phyloP scores from a whole-genome alignment of 2,888 invertebrate genomes.

The Drosophila nigricruria region DNA sequence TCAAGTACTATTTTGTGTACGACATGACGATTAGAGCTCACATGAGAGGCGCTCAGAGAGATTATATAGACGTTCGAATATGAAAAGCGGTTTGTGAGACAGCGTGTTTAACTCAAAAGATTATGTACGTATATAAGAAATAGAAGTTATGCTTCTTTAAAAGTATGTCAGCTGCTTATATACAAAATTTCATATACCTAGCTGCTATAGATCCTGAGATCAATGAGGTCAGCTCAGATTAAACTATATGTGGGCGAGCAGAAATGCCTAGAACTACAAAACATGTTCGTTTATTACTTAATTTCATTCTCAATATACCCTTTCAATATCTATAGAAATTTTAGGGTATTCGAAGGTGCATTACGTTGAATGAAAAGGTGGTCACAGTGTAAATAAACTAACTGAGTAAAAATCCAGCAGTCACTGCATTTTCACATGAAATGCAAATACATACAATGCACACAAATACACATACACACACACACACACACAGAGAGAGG shows the following conservation, averaged over 20 bases:
- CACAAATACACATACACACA: constrained; percentile 21
- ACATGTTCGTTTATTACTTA: too few relatives aligned
- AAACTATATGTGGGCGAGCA: too few relatives aligned
- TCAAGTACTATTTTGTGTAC: too few relatives aligned
- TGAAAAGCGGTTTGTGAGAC: too few relatives aligned
- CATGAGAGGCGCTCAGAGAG: not conserved
- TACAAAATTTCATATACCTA: not conserved
- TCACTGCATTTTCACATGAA: constrained; percentile 32
- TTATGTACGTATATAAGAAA: not conserved
- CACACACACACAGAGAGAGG: too few relatives aligned
- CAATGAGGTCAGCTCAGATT: not conserved
- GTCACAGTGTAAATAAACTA: constrained; percentile 31
- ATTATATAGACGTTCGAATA: too few relatives aligned
- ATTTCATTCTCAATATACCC: not conserved
- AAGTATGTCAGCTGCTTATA: too few relatives aligned
- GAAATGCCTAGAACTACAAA: not conserved
- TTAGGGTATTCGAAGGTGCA: constrained; percentile 24
- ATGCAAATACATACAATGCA: constrained; percentile 9
- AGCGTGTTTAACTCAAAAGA: not conserved
- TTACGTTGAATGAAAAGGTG: constrained; percentile 6
- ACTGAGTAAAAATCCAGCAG: constrained; percentile 43
- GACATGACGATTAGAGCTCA: not conserved
- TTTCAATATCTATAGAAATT: too few relatives aligned
- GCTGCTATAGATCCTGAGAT: not conserved
- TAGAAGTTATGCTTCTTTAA: not conserved